Base-by-base conservation (phyloP, 2,797 vertebrate species). In the Anas flavirostris region DNA sequence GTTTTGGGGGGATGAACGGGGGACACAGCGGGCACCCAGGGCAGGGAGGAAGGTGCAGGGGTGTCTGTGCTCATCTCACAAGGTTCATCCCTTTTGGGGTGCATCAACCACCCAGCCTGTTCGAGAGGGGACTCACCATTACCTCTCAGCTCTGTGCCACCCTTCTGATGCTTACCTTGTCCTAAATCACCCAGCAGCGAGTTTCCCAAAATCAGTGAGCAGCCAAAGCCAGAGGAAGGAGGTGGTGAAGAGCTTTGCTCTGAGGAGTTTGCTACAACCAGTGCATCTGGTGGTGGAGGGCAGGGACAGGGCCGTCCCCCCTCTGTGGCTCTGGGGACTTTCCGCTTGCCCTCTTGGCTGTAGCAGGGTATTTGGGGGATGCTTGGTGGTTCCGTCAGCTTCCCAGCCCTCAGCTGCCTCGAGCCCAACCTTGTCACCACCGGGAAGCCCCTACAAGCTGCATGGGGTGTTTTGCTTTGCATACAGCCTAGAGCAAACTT, bases 281-380 rank as follows among this genome's bases (percentile, higher is more conserved):
- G 35, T 5, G 43, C 0, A 2, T 3, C 25, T 1, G 0, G 2
- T 2, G 3, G 21, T 29, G 35, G 13, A 55, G 23, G 58, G 15
- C n/a, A 60, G 66, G 73, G 73, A 35, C 29, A 43, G 66, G 74
- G 58, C 14, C 1, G 0, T 26, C 33, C 25, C 62, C 50, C 17
- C 7, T 0, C 59, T 85, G 63, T 43, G 79, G 5, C 26, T 39
- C 4, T 5, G 22, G 73, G 80, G 53, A 91, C 59, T 86, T 95
- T 63, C 93, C 75, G n/a, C 31, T 56, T 41, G 66, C 53, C 86
- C 15, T 0, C 0, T 28, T 67, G 62, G 81, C 46, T 62, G 37
- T 50, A 73, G 68, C 28, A 56, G 68, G 75, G 13, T 53, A 86
- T 72, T 68, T 74, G 76, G 58, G 50, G 63, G 78, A 82, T 84